phyloP scores from a whole-genome alignment of 1,140 invertebrate genomes.

The Leptopilina clavipes region DNA sequence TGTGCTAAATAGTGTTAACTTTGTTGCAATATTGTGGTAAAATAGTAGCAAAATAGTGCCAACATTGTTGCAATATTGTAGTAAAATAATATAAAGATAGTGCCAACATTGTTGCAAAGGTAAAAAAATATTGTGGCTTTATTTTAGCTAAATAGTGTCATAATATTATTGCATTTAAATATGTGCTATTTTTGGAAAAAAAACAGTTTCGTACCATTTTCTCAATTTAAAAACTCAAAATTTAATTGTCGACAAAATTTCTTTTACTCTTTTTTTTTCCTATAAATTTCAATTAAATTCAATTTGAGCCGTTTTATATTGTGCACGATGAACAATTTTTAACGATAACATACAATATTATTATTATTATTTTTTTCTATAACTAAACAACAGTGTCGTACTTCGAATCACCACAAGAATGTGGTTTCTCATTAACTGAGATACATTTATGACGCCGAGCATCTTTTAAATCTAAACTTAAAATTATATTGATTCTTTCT shows the following conservation, averaged over 20 bases:
- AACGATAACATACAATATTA: neutral
- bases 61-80: no score
- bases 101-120: no score
- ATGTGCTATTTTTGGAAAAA: no score
- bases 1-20: no score
- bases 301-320: neutral
- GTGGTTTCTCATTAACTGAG: constrained; percentile 62
- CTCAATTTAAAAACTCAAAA: neutral
- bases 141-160: no score
- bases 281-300: neutral
- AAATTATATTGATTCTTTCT: no score
- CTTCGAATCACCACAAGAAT: constrained; percentile 39
- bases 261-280: neutral
- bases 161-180: no score
- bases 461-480: constrained; percentile 38
- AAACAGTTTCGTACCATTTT: no score
- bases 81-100: no score
- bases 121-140: no score
- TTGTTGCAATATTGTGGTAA: no score
- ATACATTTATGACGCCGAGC: constrained; percentile 58
- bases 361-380: neutral
- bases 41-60: no score
- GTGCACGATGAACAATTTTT: neutral
- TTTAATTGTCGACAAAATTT: neutral
- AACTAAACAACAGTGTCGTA: constrained; percentile 26